Base-by-base conservation (phyloP, 2,888 invertebrate species). In the Ennomos erosarius region DNA sequence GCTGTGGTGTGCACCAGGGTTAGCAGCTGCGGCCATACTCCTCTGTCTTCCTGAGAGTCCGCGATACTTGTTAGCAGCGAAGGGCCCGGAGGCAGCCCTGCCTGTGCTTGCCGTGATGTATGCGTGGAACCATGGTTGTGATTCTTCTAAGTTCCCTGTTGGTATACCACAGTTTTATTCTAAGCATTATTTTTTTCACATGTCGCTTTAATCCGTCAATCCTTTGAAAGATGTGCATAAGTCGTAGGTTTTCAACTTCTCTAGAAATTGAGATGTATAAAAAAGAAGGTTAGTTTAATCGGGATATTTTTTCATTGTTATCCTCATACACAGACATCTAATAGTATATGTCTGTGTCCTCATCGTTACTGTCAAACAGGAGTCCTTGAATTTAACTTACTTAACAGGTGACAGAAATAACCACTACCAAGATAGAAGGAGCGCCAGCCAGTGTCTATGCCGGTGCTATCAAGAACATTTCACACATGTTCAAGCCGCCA, bases 1-100 rank as follows among this genome's bases (percentile, higher is more conserved):
- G 62, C 76, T 94, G 0, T 94, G 96, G 81, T 94, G 95, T 1
- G 69, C 95, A 0, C 94, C 97, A 0, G 94, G 95, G 38, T 62
- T 96, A 6, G 64, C 94, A 0, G 94, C 95, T 0, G 93, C 95
- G 0, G 49, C 93, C 0, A 91, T 94, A 4, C 82, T 95, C 4
- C 74, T 93, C 2, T 82, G 86, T 43, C 85, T 95, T 58, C 97
- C 97, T 0, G 97, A 97, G 79, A 97, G 96, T 60, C 97, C 97
- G 0, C 94, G 96, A 73, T 97, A 94, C 76, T 83, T 95, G 43
- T 86, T 96, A 9, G 93, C 95, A 0, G 93, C 94, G 47, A 94
- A 94, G 1, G 93, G 93, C 37, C 88, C 93, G 0, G 91, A 93
- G 0, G 90, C 93, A 54, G 95, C 96, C 0, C 68, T 96, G 40